These are phyloP conservation scores for Scylla paramamosain DNA, from an alignment of 1,140 invertebrate species.

Conservation along the genomic window DNA sequence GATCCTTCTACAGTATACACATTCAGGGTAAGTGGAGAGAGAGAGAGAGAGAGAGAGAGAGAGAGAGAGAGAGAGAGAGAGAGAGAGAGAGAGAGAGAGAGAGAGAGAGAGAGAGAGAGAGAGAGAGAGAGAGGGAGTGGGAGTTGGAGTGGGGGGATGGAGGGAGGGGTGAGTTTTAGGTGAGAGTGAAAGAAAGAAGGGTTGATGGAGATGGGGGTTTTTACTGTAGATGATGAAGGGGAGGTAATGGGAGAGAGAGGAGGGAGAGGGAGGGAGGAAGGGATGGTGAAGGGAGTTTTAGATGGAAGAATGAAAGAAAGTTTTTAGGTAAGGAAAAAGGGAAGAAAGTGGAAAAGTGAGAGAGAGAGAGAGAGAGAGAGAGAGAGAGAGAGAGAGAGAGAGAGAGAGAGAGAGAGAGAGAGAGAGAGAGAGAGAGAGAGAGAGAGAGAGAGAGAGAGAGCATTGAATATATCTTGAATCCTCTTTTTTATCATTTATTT, in stretches of 20 bases:
- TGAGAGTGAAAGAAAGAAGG: slow-evolving; percentile 11
- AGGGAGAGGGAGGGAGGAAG: not conserved
- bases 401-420: not conserved
- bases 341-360: too few relatives aligned
- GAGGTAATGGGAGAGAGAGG: not conserved
- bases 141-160: not conserved
- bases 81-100: not conserved
- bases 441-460: not conserved
- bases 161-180: not conserved
- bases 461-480: too few relatives aligned
- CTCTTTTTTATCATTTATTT: too few relatives aligned
- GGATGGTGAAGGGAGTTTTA: not conserved
- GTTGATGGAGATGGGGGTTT: not conserved
- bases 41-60: not conserved
- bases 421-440: not conserved
- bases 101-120: slow-evolving; percentile 66
- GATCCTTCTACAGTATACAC: slow-evolving; percentile 86
- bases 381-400: not conserved
- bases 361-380: slow-evolving; percentile 67
- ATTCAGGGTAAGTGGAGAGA: slow-evolving; percentile 84
- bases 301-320: too few relatives aligned
- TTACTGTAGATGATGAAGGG: not conserved
- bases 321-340: too few relatives aligned
- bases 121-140: not conserved
- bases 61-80: slow-evolving; percentile 65